Conservation (phyloP, 2,113 vertebrate genomes). For the Cyanoderma ruficeps region DNA sequence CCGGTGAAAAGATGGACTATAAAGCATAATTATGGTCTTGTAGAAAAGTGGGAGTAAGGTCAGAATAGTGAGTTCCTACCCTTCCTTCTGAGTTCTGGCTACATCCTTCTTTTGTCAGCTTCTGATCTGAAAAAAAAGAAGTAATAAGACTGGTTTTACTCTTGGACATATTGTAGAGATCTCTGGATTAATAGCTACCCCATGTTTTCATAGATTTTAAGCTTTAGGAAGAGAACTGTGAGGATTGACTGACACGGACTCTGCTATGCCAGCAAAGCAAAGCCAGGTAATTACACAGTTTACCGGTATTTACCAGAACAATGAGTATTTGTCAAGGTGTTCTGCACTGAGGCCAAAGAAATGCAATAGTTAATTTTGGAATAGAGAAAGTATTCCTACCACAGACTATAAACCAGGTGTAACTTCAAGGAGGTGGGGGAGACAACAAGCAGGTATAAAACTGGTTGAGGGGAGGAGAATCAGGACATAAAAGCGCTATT, state of each 20-base stretch:
- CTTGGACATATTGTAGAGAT: neutral
- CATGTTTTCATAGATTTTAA: neutral
- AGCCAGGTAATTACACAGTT: neutral
- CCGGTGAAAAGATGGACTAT: neutral
- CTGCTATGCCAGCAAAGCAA: neutral
- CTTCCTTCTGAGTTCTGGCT: neutral
- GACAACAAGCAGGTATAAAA: conserved; percentile 18
- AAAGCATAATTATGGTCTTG: neutral
- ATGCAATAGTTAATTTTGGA: neutral
- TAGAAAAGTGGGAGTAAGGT: neutral
- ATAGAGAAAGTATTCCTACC: neutral
- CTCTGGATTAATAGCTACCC: neutral
- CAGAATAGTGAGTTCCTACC: neutral
- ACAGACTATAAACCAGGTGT: neutral
- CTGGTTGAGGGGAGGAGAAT: neutral
- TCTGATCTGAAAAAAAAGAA: neutral
- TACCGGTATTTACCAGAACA: neutral
- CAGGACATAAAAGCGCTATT: conserved; percentile 13
- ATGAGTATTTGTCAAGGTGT: neutral
- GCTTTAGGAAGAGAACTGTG: neutral
- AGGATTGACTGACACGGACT: neutral
- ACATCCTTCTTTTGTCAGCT: neutral
- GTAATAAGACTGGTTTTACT: neutral
- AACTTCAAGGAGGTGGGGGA: neutral
- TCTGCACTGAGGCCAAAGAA: neutral